Conservation (phyloP, 2,797 vertebrate species). For the Loris lydekkerianus region DNA sequence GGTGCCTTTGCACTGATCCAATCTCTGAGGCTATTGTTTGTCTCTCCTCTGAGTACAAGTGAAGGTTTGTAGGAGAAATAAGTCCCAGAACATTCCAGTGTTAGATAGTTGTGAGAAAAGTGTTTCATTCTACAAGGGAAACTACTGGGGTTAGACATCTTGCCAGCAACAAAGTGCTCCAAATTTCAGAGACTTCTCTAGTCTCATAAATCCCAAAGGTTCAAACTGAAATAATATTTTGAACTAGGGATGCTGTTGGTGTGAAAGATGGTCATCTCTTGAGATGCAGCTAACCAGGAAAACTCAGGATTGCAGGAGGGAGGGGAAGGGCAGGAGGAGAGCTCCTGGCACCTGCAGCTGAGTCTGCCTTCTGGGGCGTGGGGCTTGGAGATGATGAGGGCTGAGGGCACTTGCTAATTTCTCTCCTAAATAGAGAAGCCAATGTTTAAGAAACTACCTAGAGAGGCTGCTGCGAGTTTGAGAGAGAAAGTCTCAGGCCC, state of each 20-base stretch:
- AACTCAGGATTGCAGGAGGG: background rate
- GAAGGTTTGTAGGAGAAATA: background rate
- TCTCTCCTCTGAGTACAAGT: background rate
- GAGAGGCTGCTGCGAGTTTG: background rate
- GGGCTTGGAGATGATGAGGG: background rate
- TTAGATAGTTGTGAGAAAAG: background rate
- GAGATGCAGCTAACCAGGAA: background rate
- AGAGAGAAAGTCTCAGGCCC: background rate
- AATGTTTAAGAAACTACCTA: background rate
- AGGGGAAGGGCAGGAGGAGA: no score
- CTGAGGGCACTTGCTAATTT: background rate
- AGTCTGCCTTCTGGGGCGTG: background rate
- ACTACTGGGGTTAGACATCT: no score
- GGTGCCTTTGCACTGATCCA: background rate
- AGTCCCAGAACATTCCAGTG: background rate
- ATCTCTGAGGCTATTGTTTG: background rate
- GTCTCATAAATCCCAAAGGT: background rate
- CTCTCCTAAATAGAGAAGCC: background rate
- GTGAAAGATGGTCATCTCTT: background rate
- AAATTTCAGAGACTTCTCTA: background rate
- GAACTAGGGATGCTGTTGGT: background rate
- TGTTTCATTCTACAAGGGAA: background rate
- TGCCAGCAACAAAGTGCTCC: background rate
- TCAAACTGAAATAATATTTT: conserved; percentile 19
- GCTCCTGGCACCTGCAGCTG: background rate